Base-by-base conservation (phyloP, 2,888 invertebrate species). In the Entomobrya proxima region DNA sequence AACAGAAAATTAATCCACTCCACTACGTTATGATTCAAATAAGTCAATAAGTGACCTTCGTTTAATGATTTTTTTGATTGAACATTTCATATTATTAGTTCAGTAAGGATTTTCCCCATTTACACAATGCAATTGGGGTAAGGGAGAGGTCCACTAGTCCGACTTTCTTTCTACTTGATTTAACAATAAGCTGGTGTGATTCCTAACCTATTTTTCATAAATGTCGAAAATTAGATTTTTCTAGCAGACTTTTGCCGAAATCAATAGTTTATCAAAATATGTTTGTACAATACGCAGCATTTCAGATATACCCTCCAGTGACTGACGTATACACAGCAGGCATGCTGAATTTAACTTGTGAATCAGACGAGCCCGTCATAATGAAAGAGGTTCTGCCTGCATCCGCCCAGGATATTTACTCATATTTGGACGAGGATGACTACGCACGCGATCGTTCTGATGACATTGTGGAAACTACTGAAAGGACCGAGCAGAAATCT, bases 341-440 rank as follows among this genome's bases (percentile, higher is more conserved):
- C 4, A 72, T 86, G 15, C 69, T 88, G 6, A 88, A 88, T 58
- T 67, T 88, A 0, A 88, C 88, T 15, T 88, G 88, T 64, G 86
- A 86, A 76, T 84, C 88, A 0, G 87, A 86, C 24, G 88, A 88
- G 27, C 86, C 88, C 0, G 88, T 88, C 0, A 64, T 85, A 24
- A 78, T 88, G 61, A 88, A 85, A 35, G 86, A 88, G 61, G 69
- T 86, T 4, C n/a, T 72, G 30, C 74, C 81, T n/a, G n/a, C 30
- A n/a, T 32, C 69, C 13, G 78, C 69, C 37, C 78, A 78, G n/a
- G 78, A 85, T 44, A 21, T 78, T 15, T 85, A 85, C 32, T 78
- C 74, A 2, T 85, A 85, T 44, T 52, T 77, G 13, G 75, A 67
- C 18, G 86, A 88, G 11, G 83, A 86, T 24, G 88, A 88, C 47